These are phyloP conservation scores for Aproaerema taeniolella DNA, from an alignment of 2,888 invertebrate genomes.

Conservation along the genomic window DNA sequence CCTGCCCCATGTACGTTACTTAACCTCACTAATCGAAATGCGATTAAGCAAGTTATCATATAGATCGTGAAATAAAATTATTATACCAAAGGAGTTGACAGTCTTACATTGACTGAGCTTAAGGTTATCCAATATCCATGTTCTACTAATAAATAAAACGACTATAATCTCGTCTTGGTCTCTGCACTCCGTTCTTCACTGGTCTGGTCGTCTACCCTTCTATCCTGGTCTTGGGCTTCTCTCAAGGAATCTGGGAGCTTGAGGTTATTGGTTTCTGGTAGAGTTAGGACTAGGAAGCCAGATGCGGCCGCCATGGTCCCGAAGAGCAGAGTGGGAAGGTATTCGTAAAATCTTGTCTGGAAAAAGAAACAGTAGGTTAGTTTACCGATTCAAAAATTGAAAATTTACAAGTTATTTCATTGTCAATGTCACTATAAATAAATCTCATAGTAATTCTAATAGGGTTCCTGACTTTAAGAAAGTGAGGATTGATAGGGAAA, in stretches of 20 bases:
- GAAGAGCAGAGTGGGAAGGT: slow-evolving; percentile 77
- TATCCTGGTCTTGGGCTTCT: slow-evolving; percentile 74
- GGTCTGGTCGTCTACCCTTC: slow-evolving; percentile 19
- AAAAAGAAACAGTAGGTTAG: too few species aligned
- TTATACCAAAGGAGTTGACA: too few species aligned
- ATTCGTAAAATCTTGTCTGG: slow-evolving; percentile 64
- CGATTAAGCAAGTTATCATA: too few species aligned
- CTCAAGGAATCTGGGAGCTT: slow-evolving; percentile 79
- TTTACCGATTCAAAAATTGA: too few species aligned
- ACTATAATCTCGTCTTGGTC: slow-evolving; percentile 34
- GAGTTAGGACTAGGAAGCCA: slow-evolving; percentile 71
- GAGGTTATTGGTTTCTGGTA: slow-evolving; percentile 80
- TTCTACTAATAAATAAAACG: too few species aligned
- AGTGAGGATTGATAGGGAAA: neutral
- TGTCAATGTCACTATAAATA: too few species aligned
- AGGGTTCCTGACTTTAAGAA: neutral
- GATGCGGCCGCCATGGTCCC: slow-evolving; percentile 74
- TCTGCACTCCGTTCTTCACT: slow-evolving; percentile 27
- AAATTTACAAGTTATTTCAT: too few species aligned
- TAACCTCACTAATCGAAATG: too few species aligned
- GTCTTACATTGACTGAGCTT: too few species aligned
- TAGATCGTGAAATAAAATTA: too few species aligned
- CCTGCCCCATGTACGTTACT: too few species aligned
- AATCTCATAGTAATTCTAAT: neutral
- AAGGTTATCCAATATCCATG: too few species aligned